Percentiles rank a stretch among this genome's conserved stretches.
Evolutionary conservation across 2,113 vertebrate genomes (phyloP).

Genomic region (Dicentrarchus labrax): DNA sequence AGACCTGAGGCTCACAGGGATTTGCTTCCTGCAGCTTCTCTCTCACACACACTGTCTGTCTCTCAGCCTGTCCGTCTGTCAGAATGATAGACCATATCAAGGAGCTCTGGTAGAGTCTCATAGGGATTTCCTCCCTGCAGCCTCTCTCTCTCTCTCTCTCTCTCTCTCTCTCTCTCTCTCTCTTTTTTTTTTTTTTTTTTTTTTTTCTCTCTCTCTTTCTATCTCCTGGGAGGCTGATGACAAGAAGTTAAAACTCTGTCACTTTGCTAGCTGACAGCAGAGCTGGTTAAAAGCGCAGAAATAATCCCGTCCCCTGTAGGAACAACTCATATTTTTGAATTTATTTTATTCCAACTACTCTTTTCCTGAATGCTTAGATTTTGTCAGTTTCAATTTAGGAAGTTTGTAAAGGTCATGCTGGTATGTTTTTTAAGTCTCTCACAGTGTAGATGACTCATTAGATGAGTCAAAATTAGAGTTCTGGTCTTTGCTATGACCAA

Average conservation of each 20-base stretch:
- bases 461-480: conserved; percentile 32
- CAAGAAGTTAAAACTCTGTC: conserved; percentile 65
- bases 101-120: conserved; percentile 49
- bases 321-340: conserved; percentile 26
- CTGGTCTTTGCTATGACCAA: conserved; percentile 11
- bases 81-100: conserved; percentile 52
- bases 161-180: conserved; percentile 51
- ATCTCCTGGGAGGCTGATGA: conserved; percentile 57
- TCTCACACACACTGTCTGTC: conserved; percentile 21
- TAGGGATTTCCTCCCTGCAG: conserved; percentile 52
- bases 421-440: conserved; percentile 30
- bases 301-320: conserved; percentile 64
- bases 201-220: conserved; percentile 55
- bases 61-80: conserved; percentile 43
- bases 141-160: conserved; percentile 29
- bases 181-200: too few species aligned
- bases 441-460: conserved; percentile 37
- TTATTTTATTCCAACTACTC: conserved; percentile 35
- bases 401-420: background rate
- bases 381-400: conserved; percentile 46
- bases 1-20: conserved; percentile 44
- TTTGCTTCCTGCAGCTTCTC: conserved; percentile 49
- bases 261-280: conserved; percentile 55
- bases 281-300: conserved; percentile 38
- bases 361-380: conserved; percentile 33